phyloP scores from a whole-genome alignment of 2,113 vertebrate genomes.

The Dipodomys stephensi region DNA sequence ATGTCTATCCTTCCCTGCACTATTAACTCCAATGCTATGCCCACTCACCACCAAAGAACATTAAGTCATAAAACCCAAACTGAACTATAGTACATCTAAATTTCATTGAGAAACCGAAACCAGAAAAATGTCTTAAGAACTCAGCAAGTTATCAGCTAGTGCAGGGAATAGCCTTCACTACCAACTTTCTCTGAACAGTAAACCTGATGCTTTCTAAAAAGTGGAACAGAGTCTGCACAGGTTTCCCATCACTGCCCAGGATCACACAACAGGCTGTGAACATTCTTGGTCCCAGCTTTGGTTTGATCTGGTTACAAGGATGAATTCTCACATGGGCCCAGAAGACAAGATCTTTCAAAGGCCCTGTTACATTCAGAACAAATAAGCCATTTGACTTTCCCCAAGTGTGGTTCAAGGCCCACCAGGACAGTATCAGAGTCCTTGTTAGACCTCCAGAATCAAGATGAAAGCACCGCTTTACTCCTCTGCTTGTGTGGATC shows the following conservation, averaged over 20 bases:
- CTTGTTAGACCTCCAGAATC: background rate
- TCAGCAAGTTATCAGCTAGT: background rate
- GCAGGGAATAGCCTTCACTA: background rate
- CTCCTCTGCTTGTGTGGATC: background rate
- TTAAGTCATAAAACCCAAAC: background rate
- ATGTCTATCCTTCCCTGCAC: background rate
- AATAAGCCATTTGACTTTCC: background rate
- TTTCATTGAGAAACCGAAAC: background rate
- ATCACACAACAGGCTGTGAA: rapidly evolving
- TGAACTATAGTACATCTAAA: background rate
- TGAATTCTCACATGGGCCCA: background rate
- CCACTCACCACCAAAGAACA: background rate
- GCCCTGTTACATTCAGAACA: background rate
- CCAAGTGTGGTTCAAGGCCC: background rate
- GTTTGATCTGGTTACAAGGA: background rate
- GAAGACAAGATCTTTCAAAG: background rate
- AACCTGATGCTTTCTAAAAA: background rate
- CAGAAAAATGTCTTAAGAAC: background rate
- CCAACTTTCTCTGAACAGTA: background rate
- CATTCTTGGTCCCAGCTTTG: rapidly evolving
- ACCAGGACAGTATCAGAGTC: rapidly evolving
- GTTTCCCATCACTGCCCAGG: background rate
- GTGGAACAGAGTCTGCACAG: rapidly evolving
- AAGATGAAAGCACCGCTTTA: rapidly evolving
- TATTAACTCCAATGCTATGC: background rate